Evolutionary conservation across 2,888 invertebrate species (phyloP).

Genomic region (Limnephilus rhombicus): DNA sequence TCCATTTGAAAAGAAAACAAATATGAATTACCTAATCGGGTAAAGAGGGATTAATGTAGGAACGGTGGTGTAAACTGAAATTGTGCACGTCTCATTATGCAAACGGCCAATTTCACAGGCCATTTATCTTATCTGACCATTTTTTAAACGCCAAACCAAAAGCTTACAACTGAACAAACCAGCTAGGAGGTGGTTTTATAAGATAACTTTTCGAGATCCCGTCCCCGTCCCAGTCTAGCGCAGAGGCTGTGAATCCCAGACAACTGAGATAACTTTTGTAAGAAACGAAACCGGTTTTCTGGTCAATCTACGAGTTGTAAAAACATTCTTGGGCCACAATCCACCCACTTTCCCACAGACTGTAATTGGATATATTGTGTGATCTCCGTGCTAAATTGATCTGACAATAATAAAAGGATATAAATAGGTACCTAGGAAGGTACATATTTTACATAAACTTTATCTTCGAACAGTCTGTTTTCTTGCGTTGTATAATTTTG

Average conservation of each 20-base stretch:
- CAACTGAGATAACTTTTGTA: neutral
- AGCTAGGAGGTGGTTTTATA: neutral
- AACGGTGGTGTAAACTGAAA: neutral
- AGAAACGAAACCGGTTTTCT: slow-evolving; percentile 2
- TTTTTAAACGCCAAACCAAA: neutral
- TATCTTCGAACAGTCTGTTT: neutral
- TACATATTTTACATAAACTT: too few relatives aligned
- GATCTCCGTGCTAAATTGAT: neutral
- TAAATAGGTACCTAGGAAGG: too few relatives aligned
- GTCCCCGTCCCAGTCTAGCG: neutral
- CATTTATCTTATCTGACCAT: slow-evolving; percentile 16
- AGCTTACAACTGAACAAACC: neutral
- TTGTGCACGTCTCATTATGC: slow-evolving; percentile 35
- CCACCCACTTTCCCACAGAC: slow-evolving; percentile 2
- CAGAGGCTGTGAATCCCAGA: neutral
- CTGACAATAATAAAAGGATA: neutral
- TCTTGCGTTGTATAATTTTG: neutral
- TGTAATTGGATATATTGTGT: neutral
- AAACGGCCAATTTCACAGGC: slow-evolving; percentile 40
- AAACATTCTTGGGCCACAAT: neutral
- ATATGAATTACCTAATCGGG: neutral
- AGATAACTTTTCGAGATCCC: neutral
- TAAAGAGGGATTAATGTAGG: neutral
- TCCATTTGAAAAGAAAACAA: neutral
- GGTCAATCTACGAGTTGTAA: neutral